Base-by-base conservation (phyloP, 2,113 vertebrate genomes). In the Corythornis cristatus region DNA sequence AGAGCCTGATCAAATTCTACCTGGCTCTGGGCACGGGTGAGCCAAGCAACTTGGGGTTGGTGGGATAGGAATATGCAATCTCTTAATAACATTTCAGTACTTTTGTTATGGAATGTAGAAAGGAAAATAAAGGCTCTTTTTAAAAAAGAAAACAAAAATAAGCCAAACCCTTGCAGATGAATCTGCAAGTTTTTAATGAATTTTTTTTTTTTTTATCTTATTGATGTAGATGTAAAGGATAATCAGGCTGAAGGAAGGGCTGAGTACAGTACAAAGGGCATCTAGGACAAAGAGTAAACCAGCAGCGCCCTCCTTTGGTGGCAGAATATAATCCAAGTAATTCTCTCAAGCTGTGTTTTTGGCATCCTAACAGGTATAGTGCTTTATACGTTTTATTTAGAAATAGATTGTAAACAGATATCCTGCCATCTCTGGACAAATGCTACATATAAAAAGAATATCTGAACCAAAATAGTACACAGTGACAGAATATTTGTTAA, bases 271-370 rank as follows among this genome's bases (percentile, higher is more conserved):
- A 35, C 16, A 6, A n/a, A 15, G 16, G 61, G n/a, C 21, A 23
- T 14, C 37, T 17, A 33, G 12, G 71, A 33, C 53, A 68, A 33
- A 20, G n/a, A 22, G 5, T 84, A 57, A 77, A 73, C 31, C 84
- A 3, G 64, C 65, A 94, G 89, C 60, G 61, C 92, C 91, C 96
- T 93, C 89, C 37, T 35, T 93, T 87, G 96, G 92, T 37, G 57
- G 29, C 16, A 66, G 43, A 75, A 81, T 94, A 83, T 54, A 74
- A 56, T 81, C 42, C 22, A 42, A 67, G 57, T 53, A 22, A 45
- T 53, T 54, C 31, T 15, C 25, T 58, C 56, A 1, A 29, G 43
- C 43, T 83, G 58, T 11, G 4, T 3, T 40, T 72, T 46, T 43
- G 8, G 43, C 12, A 14, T 60, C 37, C 28, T 19, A 15, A 43